Base-by-base conservation (phyloP, 2,888 invertebrate genomes). In the Trissonchulus sp. region DNA sequence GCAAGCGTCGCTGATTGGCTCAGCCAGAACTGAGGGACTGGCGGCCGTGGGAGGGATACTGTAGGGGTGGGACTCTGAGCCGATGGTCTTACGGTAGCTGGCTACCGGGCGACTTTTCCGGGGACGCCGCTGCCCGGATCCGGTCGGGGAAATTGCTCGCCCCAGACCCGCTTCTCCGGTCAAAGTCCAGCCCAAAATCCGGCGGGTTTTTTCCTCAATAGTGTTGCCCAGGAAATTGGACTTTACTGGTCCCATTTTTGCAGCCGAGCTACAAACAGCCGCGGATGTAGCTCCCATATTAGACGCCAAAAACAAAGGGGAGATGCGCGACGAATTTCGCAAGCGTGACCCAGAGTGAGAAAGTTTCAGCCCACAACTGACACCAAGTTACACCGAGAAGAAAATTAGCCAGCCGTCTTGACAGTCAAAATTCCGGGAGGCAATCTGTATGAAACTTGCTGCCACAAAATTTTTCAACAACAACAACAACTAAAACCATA, bases 121-220 rank as follows among this genome's bases (percentile, higher is more conserved):
- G 8, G 8, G 8, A 8, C 48, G 48, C 8, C 8, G 8, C 48
- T 23, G 8, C 8, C 8, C 8, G 8, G 8, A 15, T 23, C 23
- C 48, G 8, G 8, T 8, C 8, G 48, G 48, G 23, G 48, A 48
- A 15, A 8, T 23, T 23, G 23, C 23, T 23, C 48, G 48, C 8
- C 8, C 48, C 48, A 23, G 48, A 23, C 8, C 8, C 48, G 48
- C 8, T 8, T 8, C 23, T 8, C 23, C 48, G 8, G 23, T 15
- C 28, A 68, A 36, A n/a, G 74, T 37, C 74, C 74, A 74, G 15
- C 74, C 74, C 63, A 74, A 37, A 36, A 74, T 74, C 23, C 23
- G 30, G 3, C 74, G 34, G 2, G 74, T 74, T 31, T 74, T 74
- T 38, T 74, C 74, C 63, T 74, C 74, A 36, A 74, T 74, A 2